Evolutionary conservation across 1,140 invertebrate genomes (phyloP), one percentile per base, ranked within the genome.

Genomic region (Eciton burchellii): DNA sequence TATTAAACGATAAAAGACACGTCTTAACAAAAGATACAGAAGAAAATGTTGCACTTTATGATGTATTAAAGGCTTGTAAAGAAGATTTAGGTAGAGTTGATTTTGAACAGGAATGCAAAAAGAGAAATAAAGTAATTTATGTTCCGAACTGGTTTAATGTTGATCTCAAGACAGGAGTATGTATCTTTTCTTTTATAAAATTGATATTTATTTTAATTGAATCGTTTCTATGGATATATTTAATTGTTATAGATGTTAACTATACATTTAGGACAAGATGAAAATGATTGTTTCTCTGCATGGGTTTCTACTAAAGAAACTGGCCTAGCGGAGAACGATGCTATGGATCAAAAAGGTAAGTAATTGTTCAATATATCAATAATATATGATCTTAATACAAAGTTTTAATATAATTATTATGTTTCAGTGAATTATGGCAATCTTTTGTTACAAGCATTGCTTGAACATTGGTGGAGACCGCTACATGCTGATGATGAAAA

Each of bases 121-220:
- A 97, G 92, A 95, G 97, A 87, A 98, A 97, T 84, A 98, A 99
- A 95, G 97, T 97, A 94, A 96, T 99, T 63, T 99, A 97, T 94
- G 98, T 99, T 88, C 99, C 99, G 56, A 99, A 98, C 94, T 99
- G 99, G 99, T 99, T 99, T 93, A 99, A 98, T 90, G 98, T 99
- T 68, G 99, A 99, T 95, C 95, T 99, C 6, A 99, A 99, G 95
- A 99, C 98, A 82, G 99, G 99, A 79, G 97, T 98, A 94, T 93
- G 95, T 95, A 85, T 6, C 35, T 35, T 52, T 66, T 47, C 43
- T 49, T 43, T 66, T 41, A 71, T 56, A 24, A 24, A 35, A 14
- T 26, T 70, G 16, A 70, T 45, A 9, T 1, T 47, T 65, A 24
- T 65, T 1, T 4, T 54, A 1, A 21, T 35, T 43, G 14, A 83